Conservation (phyloP, 1,140 invertebrate species). For the Drosophila lowei region DNA sequence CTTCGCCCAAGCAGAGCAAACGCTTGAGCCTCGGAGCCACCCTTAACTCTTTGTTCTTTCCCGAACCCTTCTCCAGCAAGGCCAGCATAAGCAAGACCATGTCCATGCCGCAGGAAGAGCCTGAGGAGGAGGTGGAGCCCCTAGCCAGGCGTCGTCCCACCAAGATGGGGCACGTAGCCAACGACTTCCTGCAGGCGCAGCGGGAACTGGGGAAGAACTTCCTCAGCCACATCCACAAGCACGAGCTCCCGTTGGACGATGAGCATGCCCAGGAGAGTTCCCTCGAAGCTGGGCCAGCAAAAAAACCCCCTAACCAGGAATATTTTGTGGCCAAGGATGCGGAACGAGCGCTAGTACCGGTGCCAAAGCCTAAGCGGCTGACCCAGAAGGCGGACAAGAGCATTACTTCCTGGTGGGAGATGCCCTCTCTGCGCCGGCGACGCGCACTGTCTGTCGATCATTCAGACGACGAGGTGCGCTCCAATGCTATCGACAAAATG, state of each 20-base stretch:
- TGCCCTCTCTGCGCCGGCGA: slow-evolving; percentile 53
- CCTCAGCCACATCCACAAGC: slow-evolving; percentile 62
- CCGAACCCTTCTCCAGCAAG: slow-evolving; percentile 70
- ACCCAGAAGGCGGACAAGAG: slow-evolving; percentile 31
- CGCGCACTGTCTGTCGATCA: slow-evolving; percentile 45
- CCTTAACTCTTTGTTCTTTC: slow-evolving; percentile 69
- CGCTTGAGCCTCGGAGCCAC: slow-evolving; percentile 60
- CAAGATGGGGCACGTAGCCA: slow-evolving; percentile 43
- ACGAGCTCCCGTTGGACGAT: slow-evolving; percentile 46
- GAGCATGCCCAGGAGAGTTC: slow-evolving; percentile 21
- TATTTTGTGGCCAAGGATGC: slow-evolving; percentile 30
- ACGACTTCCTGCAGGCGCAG: slow-evolving; percentile 68
- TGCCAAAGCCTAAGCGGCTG: slow-evolving; percentile 12
- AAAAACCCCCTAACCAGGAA: slow-evolving; percentile 17
- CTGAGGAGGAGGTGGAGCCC: slow-evolving; percentile 43
- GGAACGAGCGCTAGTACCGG: background rate
- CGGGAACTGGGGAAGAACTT: slow-evolving; percentile 67
- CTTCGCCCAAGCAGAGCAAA: slow-evolving; percentile 35
- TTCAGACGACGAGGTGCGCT: slow-evolving; percentile 23
- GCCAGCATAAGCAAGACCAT: slow-evolving; percentile 32
- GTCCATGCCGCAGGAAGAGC: background rate
- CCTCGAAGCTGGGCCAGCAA: background rate
- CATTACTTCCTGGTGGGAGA: slow-evolving; percentile 72
- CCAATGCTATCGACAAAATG: slow-evolving; percentile 68
- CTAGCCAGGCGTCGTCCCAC: slow-evolving; percentile 34